Percentiles rank a stretch among this genome's conserved stretches.
Conservation (phyloP, 1,140 invertebrate genomes). For the Oedothorax gibbosus region DNA sequence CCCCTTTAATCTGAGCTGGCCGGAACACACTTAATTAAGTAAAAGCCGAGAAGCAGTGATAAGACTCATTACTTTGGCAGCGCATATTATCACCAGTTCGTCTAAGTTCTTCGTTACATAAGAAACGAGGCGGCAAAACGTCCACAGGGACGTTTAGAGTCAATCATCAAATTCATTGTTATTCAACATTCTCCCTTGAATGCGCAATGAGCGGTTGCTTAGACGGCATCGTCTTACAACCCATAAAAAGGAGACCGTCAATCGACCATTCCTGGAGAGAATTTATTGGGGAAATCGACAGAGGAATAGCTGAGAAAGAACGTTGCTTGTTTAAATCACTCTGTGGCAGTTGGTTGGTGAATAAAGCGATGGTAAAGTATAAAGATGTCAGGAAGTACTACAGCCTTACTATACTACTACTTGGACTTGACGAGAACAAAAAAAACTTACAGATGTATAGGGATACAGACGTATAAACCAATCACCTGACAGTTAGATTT, state of each 20-base stretch:
- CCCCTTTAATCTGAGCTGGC: neutral
- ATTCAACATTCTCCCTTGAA: slow-evolving; percentile 54
- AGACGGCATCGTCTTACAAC: slow-evolving; percentile 37
- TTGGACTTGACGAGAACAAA: too few species aligned
- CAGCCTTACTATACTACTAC: too few species aligned
- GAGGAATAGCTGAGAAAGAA: slow-evolving; percentile 5
- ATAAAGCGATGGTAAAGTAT: too few species aligned
- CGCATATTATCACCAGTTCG: slow-evolving; percentile 48
- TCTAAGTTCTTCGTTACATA: slow-evolving; percentile 51
- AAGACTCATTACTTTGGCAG: slow-evolving; percentile 26
- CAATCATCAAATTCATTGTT: slow-evolving; percentile 53
- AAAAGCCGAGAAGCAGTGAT: slow-evolving; percentile 22
- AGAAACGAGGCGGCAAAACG: slow-evolving; percentile 36
- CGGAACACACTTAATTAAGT: slow-evolving; percentile 49
- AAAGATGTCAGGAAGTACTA: too few species aligned
- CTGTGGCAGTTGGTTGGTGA: too few species aligned
- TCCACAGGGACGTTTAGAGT: slow-evolving; percentile 41
- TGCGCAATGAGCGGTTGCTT: slow-evolving; percentile 34
- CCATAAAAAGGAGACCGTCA: slow-evolving; percentile 10
- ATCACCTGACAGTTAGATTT: too few species aligned
- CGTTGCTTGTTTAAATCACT: too few species aligned
- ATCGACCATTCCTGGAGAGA: slow-evolving; percentile 33
- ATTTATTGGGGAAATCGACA: neutral
- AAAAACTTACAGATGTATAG: too few species aligned
- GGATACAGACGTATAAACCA: neutral